phyloP scores from a whole-genome alignment of 2,113 vertebrate genomes.

The Crotalus tigris region DNA sequence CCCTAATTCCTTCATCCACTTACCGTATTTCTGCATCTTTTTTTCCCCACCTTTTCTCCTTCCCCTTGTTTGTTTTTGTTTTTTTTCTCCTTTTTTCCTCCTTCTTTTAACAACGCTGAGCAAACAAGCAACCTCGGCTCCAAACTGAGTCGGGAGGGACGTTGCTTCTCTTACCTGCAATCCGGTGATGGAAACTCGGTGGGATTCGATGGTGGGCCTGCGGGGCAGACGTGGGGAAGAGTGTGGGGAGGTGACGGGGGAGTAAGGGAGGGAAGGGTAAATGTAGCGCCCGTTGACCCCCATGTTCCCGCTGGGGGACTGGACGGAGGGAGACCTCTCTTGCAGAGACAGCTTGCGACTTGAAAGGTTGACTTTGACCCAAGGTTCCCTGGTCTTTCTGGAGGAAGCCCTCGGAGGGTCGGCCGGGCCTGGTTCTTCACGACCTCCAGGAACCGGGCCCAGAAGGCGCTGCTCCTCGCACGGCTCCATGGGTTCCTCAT shows the following conservation, averaged over 20 bases:
- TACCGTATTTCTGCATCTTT: not conserved
- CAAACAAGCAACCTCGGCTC: not conserved
- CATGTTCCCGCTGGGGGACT: constrained; percentile 66
- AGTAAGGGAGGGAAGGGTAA: constrained; percentile 83
- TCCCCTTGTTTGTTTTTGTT: not conserved
- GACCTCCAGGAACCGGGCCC: constrained; percentile 62
- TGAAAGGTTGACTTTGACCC: constrained; percentile 75
- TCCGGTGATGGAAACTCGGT: constrained; percentile 93
- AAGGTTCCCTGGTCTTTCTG: constrained; percentile 59
- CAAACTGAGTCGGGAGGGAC: not conserved
- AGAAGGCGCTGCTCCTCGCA: constrained; percentile 49
- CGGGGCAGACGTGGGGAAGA: constrained; percentile 89
- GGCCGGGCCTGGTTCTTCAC: constrained; percentile 59
- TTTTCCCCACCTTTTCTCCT: not conserved
- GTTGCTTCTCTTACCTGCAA: constrained; percentile 77
- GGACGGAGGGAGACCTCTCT: constrained; percentile 75
- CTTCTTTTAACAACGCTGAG: not conserved
- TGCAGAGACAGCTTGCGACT: constrained; percentile 90
- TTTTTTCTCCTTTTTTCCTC: not conserved
- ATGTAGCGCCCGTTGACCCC: constrained; percentile 80
- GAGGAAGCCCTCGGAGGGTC: not conserved
- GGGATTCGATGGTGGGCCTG: constrained; percentile 90
- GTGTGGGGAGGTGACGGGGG: constrained; percentile 88
- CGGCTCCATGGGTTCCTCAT: constrained; percentile 73
- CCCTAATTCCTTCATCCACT: not conserved